A percentile compares a stretch with the other conserved stretches of the same genome.
Evolutionary conservation across 2,797 vertebrate genomes (phyloP).

Genomic region (Spinibarbus caldwelli): DNA sequence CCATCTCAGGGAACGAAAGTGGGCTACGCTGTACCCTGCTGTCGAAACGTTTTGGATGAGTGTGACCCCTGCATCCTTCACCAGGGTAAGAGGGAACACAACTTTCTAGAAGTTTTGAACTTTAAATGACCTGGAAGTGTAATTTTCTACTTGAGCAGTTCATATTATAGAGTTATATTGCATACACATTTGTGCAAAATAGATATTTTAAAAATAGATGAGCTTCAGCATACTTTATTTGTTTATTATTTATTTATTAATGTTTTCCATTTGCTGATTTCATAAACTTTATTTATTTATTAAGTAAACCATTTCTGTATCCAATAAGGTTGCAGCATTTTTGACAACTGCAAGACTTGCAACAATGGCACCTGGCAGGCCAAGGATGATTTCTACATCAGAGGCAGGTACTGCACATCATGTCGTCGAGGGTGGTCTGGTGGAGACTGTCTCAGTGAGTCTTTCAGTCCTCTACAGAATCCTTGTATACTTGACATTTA

Average conservation of each 20-base stretch:
- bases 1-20: conserved; percentile 83
- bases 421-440: conserved; percentile 92
- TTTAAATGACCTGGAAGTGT: neutral
- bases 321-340: conserved; percentile 87
- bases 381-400: conserved; percentile 90
- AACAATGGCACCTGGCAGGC: conserved; percentile 90
- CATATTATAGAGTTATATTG: neutral
- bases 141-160: neutral
- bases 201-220: neutral
- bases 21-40: conserved; percentile 93
- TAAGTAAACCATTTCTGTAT: neutral
- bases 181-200: neutral
- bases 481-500: neutral
- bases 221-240: neutral
- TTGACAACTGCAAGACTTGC: conserved; percentile 93
- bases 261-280: neutral
- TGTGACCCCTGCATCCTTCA: conserved; percentile 93
- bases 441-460: conserved; percentile 92
- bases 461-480: neutral
- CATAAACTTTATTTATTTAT: neutral
- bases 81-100: conserved; percentile 78
- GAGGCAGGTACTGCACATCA: conserved; percentile 84
- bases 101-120: neutral
- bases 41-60: conserved; percentile 87
- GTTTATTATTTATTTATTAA: neutral